phyloP scores from a whole-genome alignment of 2,113 vertebrate genomes.

The Ia io region DNA sequence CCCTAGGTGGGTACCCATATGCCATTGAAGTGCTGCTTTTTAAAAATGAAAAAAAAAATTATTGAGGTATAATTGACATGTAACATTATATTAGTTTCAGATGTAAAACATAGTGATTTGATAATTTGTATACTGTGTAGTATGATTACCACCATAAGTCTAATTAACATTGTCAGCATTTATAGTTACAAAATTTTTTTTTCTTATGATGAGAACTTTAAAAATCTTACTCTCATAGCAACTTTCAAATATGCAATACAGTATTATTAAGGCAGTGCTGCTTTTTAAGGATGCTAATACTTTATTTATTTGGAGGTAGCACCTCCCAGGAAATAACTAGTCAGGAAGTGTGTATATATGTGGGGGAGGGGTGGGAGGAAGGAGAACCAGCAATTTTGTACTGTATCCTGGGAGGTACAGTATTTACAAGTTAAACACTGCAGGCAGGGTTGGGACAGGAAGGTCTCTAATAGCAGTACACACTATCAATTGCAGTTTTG shows the following conservation, averaged over 20 bases:
- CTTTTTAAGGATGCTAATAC: background rate
- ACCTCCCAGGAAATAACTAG: slow-evolving; percentile 48
- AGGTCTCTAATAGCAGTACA: slow-evolving; percentile 19
- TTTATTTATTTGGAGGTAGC: background rate
- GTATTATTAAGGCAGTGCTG: background rate
- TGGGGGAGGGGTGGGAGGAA: background rate
- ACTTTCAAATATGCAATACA: background rate
- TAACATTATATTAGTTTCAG: background rate
- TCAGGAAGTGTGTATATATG: slow-evolving; percentile 23
- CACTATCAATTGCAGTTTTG: background rate
- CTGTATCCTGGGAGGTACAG: slow-evolving; percentile 7
- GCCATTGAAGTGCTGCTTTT: background rate
- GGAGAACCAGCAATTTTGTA: slow-evolving; percentile 59
- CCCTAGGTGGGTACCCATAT: no score
- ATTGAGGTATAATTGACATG: background rate
- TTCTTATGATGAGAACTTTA: background rate
- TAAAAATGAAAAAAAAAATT: background rate
- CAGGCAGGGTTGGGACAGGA: slow-evolving; percentile 50
- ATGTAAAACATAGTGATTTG: background rate
- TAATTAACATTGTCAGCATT: background rate
- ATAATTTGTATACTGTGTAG: background rate
- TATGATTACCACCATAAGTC: background rate
- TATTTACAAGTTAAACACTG: slow-evolving; percentile 40
- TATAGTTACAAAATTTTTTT: background rate
- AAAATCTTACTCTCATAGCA: background rate